Evolutionary conservation across 2,797 vertebrate genomes (phyloP).

Genomic region (Fistularia commersonii): DNA sequence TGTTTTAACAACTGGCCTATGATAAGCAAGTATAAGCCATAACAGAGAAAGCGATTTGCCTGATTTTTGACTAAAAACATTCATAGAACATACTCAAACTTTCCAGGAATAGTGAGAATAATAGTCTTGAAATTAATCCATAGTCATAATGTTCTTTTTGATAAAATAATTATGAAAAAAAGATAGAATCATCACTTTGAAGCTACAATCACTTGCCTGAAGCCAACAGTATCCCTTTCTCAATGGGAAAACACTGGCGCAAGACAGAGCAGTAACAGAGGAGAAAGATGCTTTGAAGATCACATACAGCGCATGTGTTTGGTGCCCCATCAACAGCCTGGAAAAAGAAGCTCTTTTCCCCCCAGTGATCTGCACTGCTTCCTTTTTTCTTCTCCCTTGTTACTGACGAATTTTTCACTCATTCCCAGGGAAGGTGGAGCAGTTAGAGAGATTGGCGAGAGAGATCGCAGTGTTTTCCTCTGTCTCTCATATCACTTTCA

Average conservation of each 20-base stretch:
- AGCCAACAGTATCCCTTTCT: constrained; percentile 28
- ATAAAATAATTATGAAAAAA: constrained; percentile 24
- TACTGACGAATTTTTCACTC: background rate
- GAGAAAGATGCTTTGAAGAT: constrained; percentile 65
- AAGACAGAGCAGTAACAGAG: constrained; percentile 29
- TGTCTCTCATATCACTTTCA: background rate
- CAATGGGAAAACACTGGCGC: constrained; percentile 27
- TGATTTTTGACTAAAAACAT: constrained; percentile 23
- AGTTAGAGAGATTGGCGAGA: background rate
- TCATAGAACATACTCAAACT: constrained; percentile 41
- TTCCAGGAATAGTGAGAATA: constrained; percentile 18
- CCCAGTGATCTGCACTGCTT: background rate
- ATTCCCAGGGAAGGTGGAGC: background rate
- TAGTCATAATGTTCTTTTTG: constrained; percentile 10
- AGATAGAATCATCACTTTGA: constrained; percentile 38
- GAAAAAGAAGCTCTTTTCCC: background rate
- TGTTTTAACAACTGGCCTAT: constrained; percentile 10
- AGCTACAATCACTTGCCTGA: constrained; percentile 32
- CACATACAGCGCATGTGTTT: constrained; percentile 46
- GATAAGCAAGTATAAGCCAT: constrained; percentile 17
- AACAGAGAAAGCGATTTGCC: constrained; percentile 22
- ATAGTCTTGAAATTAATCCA: constrained; percentile 12
- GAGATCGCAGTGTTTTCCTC: background rate
- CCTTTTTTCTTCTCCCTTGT: background rate
- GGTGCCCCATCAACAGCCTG: constrained; percentile 24